A percentile compares a stretch with the other conserved stretches of the same genome.
Evolutionary conservation across 2,888 invertebrate species (phyloP).

Genomic region (Pyrochroa serraticornis): DNA sequence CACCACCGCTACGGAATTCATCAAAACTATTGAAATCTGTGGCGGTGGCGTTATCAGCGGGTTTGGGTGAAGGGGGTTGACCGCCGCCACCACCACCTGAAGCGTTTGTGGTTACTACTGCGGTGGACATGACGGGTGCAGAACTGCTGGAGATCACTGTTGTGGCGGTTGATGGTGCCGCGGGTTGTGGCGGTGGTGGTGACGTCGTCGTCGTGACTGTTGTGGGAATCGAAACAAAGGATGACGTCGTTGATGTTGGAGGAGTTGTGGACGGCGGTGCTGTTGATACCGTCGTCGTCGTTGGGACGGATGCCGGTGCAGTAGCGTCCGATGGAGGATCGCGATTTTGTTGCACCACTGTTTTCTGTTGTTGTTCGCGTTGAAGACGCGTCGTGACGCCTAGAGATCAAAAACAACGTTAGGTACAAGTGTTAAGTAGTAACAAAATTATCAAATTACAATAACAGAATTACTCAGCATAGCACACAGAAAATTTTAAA

Average conservation of each 20-base stretch:
- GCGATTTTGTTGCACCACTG: conserved; percentile 58
- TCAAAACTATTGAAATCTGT: conserved; percentile 43
- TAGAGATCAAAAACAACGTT: conserved; percentile 10
- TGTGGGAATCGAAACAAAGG: conserved; percentile 45
- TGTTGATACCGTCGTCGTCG: conserved; percentile 41
- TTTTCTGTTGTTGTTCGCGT: conserved; percentile 76
- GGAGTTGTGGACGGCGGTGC: conserved; percentile 33
- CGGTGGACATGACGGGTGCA: conserved; percentile 19
- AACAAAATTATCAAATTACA: neutral
- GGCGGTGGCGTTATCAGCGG: conserved; percentile 36
- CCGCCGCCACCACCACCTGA: conserved; percentile 14
- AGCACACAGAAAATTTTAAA: neutral
- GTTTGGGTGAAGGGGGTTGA: conserved; percentile 35
- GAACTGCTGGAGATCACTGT: conserved; percentile 15
- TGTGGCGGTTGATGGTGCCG: conserved; percentile 7
- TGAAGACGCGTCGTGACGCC: conserved; percentile 87
- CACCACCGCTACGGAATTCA: conserved; percentile 32
- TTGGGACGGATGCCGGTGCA: conserved; percentile 45
- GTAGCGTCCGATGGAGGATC: conserved; percentile 20
- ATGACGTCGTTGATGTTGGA: conserved; percentile 43
- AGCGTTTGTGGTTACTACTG: conserved; percentile 21
- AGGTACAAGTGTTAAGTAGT: neutral
- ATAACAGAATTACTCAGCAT: conserved; percentile 3
- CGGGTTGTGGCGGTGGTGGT: conserved; percentile 38
- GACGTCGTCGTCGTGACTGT: conserved; percentile 44